phyloP scores from a whole-genome alignment of 1,140 invertebrate genomes.

The Homalodisca vitripennis region DNA sequence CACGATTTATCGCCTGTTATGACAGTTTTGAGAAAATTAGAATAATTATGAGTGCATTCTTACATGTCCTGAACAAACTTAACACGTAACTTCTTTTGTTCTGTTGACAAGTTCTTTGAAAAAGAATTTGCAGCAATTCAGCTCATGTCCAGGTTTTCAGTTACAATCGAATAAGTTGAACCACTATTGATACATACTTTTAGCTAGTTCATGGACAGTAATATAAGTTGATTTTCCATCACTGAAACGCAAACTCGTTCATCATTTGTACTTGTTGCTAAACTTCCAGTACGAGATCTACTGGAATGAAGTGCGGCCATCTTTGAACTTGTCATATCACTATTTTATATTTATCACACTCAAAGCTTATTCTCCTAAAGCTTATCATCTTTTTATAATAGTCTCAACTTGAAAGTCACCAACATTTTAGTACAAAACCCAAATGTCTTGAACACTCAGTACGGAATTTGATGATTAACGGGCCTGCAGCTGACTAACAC shows the following conservation, averaged over 20 bases:
- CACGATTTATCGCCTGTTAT: background rate
- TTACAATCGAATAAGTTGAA: background rate
- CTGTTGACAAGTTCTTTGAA: too few species aligned
- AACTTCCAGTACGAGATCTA: background rate
- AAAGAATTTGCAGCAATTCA: too few species aligned
- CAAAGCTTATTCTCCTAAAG: conserved; percentile 41
- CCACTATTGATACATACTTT: background rate
- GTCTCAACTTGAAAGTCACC: too few species aligned
- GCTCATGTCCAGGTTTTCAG: too few species aligned
- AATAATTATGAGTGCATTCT: background rate
- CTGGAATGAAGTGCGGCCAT: background rate
- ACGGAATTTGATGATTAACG: too few species aligned
- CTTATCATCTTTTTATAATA: too few species aligned
- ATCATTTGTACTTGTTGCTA: background rate
- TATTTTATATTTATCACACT: conserved; percentile 1
- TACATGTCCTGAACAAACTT: background rate
- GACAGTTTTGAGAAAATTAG: too few species aligned
- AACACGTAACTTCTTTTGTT: too few species aligned
- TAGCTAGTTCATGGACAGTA: too few species aligned
- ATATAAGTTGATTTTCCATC: background rate
- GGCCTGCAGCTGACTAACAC: too few species aligned
- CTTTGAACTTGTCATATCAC: background rate
- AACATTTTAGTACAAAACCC: too few species aligned
- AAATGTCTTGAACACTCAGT: too few species aligned
- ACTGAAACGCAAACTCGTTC: background rate